Percentiles rank a stretch among this genome's conserved stretches.
These are phyloP conservation scores for Phortica variegata DNA, from an alignment of 1,140 invertebrate genomes.

Conservation along the genomic window DNA sequence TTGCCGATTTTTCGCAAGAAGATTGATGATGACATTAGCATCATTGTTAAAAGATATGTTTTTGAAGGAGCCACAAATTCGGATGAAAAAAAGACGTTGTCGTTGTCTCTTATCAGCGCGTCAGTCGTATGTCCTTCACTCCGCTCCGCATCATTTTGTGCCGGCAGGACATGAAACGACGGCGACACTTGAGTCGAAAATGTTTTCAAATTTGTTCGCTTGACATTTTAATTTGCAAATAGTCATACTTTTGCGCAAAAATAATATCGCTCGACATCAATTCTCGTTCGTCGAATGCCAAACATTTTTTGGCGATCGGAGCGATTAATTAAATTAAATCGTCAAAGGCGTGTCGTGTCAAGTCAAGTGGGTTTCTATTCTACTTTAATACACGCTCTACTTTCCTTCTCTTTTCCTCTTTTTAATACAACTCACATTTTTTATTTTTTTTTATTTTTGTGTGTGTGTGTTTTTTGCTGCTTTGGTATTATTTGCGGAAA, in stretches of 20 bases:
- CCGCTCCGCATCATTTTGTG: background rate
- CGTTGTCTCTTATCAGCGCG: background rate
- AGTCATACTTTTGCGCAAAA: conserved; percentile 19
- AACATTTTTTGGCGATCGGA: conserved; percentile 22
- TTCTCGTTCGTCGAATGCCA: conserved; percentile 22
- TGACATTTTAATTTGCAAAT: conserved; percentile 51
- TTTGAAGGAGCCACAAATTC: conserved; percentile 29
- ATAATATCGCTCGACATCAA: conserved; percentile 13
- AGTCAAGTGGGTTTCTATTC: conserved; percentile 46
- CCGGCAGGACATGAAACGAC: background rate
- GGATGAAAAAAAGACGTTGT: conserved; percentile 9
- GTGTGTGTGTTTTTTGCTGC: too few species aligned
- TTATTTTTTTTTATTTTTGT: too few species aligned
- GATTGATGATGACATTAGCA: conserved; percentile 57
- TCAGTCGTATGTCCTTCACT: too few species aligned
- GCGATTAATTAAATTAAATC: conserved; percentile 53
- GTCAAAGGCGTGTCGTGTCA: conserved; percentile 34
- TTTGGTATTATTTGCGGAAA: too few species aligned
- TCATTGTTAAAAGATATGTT: conserved; percentile 52
- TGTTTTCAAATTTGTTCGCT: conserved; percentile 41
- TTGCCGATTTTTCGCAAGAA: conserved; percentile 36
- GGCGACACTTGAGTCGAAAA: conserved; percentile 16
- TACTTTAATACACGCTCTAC: too few species aligned
- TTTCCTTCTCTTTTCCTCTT: too few species aligned
- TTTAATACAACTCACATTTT: too few species aligned